A percentile compares a stretch with the other conserved stretches of the same genome.
Evolutionary conservation across 1,140 invertebrate genomes (phyloP).

Genomic region (Stegodyphus mimosarum): DNA sequence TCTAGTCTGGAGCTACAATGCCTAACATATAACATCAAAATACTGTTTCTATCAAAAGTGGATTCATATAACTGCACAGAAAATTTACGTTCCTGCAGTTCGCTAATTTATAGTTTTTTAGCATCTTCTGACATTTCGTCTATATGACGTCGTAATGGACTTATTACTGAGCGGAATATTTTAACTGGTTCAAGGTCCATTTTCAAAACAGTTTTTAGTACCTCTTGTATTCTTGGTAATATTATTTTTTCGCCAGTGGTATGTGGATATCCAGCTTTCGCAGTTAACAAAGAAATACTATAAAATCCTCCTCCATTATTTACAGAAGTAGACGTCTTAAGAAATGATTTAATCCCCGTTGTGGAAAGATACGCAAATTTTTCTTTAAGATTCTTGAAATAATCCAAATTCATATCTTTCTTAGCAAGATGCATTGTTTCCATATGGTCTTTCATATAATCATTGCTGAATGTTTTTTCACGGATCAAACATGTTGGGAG

Average conservation of each 20-base stretch:
- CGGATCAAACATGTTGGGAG: too few species aligned
- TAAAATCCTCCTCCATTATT: background rate
- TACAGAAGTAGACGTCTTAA: background rate
- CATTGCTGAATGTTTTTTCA: background rate
- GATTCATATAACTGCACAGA: background rate
- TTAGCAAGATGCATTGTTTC: background rate
- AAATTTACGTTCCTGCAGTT: background rate
- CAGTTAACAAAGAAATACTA: background rate
- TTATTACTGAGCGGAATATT: background rate
- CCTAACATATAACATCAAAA: background rate
- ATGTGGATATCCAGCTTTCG: background rate
- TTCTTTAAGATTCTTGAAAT: background rate
- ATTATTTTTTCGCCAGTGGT: background rate
- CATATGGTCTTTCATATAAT: background rate
- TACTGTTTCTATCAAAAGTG: background rate
- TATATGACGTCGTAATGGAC: background rate
- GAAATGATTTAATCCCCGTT: background rate
- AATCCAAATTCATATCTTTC: background rate
- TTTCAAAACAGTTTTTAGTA: too few species aligned
- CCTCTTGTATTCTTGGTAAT: background rate
- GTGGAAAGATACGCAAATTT: background rate
- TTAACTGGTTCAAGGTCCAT: too few species aligned
- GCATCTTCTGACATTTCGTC: background rate
- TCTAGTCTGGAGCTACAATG: background rate
- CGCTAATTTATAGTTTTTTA: background rate